Base-by-base conservation (phyloP, 2,797 vertebrate genomes). In the Myotis vivesi region DNA sequence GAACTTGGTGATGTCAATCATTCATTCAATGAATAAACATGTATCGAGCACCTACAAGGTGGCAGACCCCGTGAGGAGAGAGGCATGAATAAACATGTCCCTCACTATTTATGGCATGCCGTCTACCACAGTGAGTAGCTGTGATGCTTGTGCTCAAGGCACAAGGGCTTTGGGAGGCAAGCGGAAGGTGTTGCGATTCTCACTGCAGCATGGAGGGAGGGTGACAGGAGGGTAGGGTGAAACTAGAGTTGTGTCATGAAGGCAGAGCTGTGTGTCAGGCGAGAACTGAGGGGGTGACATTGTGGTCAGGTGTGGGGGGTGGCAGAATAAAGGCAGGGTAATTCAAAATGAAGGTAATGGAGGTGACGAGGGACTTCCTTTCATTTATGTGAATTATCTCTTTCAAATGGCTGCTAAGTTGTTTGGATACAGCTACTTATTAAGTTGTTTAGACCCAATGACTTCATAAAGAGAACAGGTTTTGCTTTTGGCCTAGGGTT, bases 1-100 rank as follows among this genome's bases (percentile, higher is more conserved):
- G 84, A 92, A 87, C 95, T 92, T 95, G 90, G 86, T 89, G 87
- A 71, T 86, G 76, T 89, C 10, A 8, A 51, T 95, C 82, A 85
- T 73, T 96, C 92, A 66, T 53, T 93, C 88, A 49, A 96, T 94
- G 95, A 96, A 97, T 97, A 97, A 97, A 97, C 88, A 95, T 96
- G 95, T 30, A 76, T 69, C 53, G 90, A 92, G 80, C 93, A 96
- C 92, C 92, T 94, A 93, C 71, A 77, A 96, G 90, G 96, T 97
- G 96, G 94, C 93, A 97, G 96, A 96, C 91, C 79, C 91, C 30
- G 64, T 96, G 69, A 97, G 75, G 69, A 97, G 83, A 91, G 41
- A 80, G 79, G 88, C 93, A 95, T 97, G 96, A 97, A 95, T 97
- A 97, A 97, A 97, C 94, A 96, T 96, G 68, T 20, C 44, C 46